These are phyloP conservation scores for Sphaerodactylus townsendi DNA, from an alignment of 2,113 vertebrate genomes.

Conservation along the genomic window DNA sequence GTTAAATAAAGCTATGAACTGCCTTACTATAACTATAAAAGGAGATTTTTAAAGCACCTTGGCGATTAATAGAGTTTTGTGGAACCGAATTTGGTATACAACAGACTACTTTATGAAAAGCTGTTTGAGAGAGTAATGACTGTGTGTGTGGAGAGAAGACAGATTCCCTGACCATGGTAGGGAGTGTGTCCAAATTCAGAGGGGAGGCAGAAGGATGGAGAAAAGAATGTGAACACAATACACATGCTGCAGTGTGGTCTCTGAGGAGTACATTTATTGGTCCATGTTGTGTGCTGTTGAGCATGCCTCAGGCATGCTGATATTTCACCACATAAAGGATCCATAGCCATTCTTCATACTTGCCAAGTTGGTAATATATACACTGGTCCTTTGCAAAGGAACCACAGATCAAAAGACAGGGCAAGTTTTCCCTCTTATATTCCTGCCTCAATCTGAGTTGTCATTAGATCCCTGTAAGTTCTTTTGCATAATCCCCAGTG, in stretches of 20 bases:
- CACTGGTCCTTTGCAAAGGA: neutral
- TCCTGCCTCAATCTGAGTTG: neutral
- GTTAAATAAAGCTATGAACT: neutral
- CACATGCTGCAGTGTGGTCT: neutral
- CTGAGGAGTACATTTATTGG: neutral
- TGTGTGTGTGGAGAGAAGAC: neutral
- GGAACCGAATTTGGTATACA: neutral
- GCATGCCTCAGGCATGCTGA: neutral
- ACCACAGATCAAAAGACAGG: neutral
- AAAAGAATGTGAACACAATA: neutral
- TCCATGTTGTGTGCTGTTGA: neutral
- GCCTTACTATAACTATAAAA: neutral
- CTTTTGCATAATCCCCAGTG: neutral
- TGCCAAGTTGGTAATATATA: neutral
- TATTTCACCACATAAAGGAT: neutral
- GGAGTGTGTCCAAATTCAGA: neutral
- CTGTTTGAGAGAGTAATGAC: neutral
- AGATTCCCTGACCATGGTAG: neutral
- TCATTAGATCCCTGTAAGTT: no score
- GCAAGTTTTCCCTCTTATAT: neutral
- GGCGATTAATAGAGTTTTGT: neutral
- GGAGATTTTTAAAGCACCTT: neutral
- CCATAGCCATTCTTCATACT: neutral
- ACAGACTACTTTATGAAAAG: neutral
- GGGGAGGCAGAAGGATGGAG: neutral